These are phyloP conservation scores for Prionace glauca DNA, from an alignment of 2,797 vertebrate genomes.

Conservation along the genomic window DNA sequence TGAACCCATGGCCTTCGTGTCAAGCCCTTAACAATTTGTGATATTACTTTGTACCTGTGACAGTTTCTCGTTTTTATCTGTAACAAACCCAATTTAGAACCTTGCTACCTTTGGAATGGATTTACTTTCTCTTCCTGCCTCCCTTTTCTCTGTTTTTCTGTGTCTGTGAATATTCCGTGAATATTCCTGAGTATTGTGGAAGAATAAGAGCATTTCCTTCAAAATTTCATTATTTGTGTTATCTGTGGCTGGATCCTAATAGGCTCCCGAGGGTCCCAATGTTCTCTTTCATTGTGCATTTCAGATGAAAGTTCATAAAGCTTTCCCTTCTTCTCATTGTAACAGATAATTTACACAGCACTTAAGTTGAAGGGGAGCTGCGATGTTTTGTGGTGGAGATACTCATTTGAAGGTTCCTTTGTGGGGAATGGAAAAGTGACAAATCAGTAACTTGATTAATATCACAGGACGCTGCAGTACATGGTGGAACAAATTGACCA, in stretches of 20 bases:
- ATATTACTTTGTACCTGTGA: background rate
- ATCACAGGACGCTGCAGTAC: background rate
- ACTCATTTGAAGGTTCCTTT: background rate
- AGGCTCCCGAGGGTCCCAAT: background rate
- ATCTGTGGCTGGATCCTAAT: background rate
- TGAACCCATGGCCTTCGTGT: background rate
- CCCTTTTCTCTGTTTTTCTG: background rate
- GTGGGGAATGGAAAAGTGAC: background rate
- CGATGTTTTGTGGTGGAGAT: no score
- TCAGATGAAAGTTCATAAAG: background rate
- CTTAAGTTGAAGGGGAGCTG: background rate
- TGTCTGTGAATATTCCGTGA: background rate
- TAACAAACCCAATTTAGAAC: background rate
- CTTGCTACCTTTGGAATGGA: background rate
- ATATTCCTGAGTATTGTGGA: no score
- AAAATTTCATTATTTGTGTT: background rate
- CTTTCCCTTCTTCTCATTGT: background rate
- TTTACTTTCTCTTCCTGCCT: background rate
- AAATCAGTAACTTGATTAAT: background rate
- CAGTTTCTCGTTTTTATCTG: background rate
- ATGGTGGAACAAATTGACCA: background rate
- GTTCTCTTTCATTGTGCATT: background rate
- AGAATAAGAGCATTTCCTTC: background rate
- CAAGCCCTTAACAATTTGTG: background rate
- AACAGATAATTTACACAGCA: background rate